Percentiles rank a stretch among this genome's conserved stretches.
Evolutionary conservation across 2,113 vertebrate genomes (phyloP).

Genomic region (Pycnonotus jocosus): DNA sequence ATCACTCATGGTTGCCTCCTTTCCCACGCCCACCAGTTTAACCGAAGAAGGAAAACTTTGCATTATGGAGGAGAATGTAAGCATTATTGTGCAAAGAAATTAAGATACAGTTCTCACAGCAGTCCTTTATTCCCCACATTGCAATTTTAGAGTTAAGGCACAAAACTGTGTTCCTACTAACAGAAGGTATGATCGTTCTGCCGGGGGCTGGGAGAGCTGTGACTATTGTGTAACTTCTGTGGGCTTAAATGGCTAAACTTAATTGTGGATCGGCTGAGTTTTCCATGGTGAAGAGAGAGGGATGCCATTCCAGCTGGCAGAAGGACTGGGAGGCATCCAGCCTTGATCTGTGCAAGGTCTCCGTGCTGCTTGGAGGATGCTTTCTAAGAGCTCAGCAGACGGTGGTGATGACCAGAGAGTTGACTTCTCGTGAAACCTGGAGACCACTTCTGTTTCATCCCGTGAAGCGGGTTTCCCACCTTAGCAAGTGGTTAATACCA

Average conservation of each 20-base stretch:
- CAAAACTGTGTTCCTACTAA: not conserved
- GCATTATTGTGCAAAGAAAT: not conserved
- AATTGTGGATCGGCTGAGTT: not conserved
- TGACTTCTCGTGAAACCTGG: not conserved
- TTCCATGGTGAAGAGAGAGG: not conserved
- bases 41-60: not conserved
- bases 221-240: not conserved
- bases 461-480: no score
- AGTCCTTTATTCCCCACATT: accelerated
- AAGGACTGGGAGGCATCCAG: not conserved
- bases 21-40: not conserved
- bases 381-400: not conserved
- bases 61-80: not conserved
- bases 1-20: not conserved
- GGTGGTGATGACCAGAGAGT: not conserved
- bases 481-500: no score
- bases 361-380: not conserved
- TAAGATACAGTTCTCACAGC: no score
- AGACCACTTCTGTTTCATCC: not conserved
- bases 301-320: not conserved
- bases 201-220: not conserved
- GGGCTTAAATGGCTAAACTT: not conserved
- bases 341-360: not conserved
- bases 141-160: not conserved
- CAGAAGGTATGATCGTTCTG: accelerated